Evolutionary conservation across 1,140 invertebrate species (phyloP).

Genomic region (Sweltsa coloradensis): DNA sequence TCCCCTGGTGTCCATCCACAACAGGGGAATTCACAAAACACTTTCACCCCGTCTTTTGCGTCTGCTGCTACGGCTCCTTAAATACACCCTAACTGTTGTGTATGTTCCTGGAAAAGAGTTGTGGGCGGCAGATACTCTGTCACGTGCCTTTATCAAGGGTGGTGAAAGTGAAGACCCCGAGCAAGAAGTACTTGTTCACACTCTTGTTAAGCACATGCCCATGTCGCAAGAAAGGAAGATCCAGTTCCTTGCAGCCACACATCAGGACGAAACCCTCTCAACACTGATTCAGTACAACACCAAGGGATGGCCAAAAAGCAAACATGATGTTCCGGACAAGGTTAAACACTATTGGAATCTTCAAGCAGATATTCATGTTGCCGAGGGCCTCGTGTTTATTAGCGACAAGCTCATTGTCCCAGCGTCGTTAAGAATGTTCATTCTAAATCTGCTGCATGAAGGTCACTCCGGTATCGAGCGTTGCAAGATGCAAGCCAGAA

Average conservation of each 20-base stretch:
- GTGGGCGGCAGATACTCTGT: constrained; percentile 16
- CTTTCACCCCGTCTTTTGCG: constrained; percentile 28
- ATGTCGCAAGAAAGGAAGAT: too few relatives aligned
- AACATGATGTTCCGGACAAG: too few relatives aligned
- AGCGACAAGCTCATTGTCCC: constrained; percentile 25
- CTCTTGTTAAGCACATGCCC: too few relatives aligned
- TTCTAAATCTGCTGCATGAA: constrained; percentile 19
- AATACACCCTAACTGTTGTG: constrained; percentile 28
- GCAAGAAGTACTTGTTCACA: too few relatives aligned
- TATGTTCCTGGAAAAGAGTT: constrained; percentile 20
- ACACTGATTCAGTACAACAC: too few relatives aligned
- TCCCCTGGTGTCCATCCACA: constrained; percentile 22
- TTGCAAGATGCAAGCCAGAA: constrained; percentile 13
- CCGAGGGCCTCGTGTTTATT: constrained; percentile 23
- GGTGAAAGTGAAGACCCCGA: too few relatives aligned
- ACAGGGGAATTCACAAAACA: constrained; percentile 26
- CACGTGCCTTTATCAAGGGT: constrained; percentile 6
- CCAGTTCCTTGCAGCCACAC: too few relatives aligned
- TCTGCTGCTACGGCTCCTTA: constrained; percentile 25
- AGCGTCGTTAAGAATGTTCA: constrained; percentile 20
- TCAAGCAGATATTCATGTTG: constrained; percentile 9
- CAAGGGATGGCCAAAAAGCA: too few relatives aligned
- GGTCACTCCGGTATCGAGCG: constrained; percentile 20
- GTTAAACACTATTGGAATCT: constrained; percentile 10
- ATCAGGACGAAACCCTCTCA: too few relatives aligned